Evolutionary conservation across 2,888 invertebrate genomes (phyloP), one percentile per base, ranked within the genome.

Genomic region (Macrophya annulata): DNA sequence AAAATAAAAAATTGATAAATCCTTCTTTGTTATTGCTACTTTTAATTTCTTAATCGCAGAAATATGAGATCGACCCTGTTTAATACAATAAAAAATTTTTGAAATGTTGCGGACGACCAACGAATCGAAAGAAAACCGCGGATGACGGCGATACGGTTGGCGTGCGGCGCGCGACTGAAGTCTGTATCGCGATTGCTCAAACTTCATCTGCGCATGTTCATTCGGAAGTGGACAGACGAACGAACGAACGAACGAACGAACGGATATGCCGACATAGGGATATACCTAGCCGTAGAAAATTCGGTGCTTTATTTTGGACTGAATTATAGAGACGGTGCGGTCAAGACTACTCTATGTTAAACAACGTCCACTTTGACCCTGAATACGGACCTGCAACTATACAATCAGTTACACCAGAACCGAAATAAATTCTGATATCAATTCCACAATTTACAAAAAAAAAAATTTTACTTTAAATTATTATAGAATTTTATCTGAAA

Each of bases 131-230:
- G 43, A 81, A 81, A 62, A 21, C 25, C 81, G 81, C 81, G 81
- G 51, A 31, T 81, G 43, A 51, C 81, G 62, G 62, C 62, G 59
- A 43, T 81, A 31, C 83, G 68, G 25, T 83, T 51, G 83, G 68
- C 83, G 83, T 83, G 83, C 68, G 83, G 55, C 83, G 83, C 83
- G 83, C 83, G 37, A 83, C 83, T 83, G 83, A 83, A 65, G 83
- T 68, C 83, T 83, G 43, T 77, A 81, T 81, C 81, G 81, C 62
- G 81, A 51, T 81, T 81, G 51, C 81, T 40, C 62, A 21, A 62
- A 48, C 21, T 81, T 81, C 43, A 81, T 81, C 81, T 81, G 81
- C 81, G 81, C 81, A 81, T 81, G 81, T 81, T 81, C 81, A 81
- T 43, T 81, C 59, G 81, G 62, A 81, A 81, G 43, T 81, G 81